A percentile compares a stretch with the other conserved stretches of the same genome.
Evolutionary conservation across 2,888 invertebrate genomes (phyloP).

Genomic region (Chrysotoxum bicinctum): DNA sequence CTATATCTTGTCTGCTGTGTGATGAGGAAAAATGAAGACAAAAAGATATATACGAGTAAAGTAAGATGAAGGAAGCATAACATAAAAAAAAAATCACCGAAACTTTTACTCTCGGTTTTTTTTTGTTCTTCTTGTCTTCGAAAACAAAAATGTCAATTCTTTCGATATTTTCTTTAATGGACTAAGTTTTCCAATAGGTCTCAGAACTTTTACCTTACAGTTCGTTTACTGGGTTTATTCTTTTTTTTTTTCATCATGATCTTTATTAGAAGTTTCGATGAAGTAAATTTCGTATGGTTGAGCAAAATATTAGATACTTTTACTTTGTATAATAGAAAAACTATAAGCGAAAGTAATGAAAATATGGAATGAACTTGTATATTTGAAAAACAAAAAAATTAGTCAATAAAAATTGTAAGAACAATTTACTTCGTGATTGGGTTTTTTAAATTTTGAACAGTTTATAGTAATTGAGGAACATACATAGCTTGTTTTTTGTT

Average conservation of each 20-base stretch:
- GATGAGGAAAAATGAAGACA: slow-evolving; percentile 38
- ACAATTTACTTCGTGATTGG: slow-evolving; percentile 23
- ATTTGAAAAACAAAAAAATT: background rate
- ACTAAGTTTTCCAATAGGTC: slow-evolving; percentile 70
- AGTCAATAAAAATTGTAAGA: slow-evolving; percentile 44
- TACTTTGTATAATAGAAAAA: background rate
- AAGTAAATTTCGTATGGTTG: slow-evolving; percentile 26
- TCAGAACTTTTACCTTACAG: slow-evolving; percentile 52
- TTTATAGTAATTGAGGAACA: background rate
- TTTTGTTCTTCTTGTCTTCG: background rate
- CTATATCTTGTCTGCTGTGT: slow-evolving; percentile 3
- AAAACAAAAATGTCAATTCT: slow-evolving; percentile 70
- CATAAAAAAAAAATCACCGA: slow-evolving; percentile 14
- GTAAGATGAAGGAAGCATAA: background rate
- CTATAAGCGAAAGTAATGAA: slow-evolving; percentile 34
- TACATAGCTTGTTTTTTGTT: no score
- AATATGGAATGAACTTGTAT: slow-evolving; percentile 51
- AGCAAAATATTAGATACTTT: background rate
- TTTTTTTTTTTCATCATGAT: slow-evolving; percentile 12
- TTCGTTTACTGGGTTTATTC: background rate
- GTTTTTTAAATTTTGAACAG: background rate
- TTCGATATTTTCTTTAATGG: slow-evolving; percentile 71
- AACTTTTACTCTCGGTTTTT: slow-evolving; percentile 7
- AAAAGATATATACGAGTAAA: background rate
- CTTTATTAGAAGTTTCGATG: slow-evolving; percentile 31